phyloP scores from a whole-genome alignment of 2,797 vertebrate genomes.

The Octomys mimax region DNA sequence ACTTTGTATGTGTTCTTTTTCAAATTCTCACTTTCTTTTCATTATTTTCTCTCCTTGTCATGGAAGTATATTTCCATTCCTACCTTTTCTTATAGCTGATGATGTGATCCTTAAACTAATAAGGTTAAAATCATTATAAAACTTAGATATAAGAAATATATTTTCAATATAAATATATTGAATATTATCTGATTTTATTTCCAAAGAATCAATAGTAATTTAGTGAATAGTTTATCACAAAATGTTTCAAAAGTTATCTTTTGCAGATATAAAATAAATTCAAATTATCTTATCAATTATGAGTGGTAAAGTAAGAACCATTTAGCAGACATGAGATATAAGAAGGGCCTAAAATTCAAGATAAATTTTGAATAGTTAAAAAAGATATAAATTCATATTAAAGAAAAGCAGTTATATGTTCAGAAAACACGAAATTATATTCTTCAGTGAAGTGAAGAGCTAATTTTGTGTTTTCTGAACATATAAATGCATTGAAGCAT shows the following conservation, averaged over 20 bases:
- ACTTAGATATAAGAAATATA: neutral
- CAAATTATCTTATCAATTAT: neutral
- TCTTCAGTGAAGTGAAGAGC: neutral
- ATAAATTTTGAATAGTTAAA: neutral
- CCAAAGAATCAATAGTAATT: neutral
- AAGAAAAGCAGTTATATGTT: neutral
- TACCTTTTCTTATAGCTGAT: neutral
- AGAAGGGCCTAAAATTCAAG: neutral
- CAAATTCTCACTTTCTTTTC: neutral
- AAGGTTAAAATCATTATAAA: neutral
- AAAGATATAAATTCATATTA: conserved; percentile 16
- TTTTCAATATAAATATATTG: too few species aligned
- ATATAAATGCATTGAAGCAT: too few species aligned
- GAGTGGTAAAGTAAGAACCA: neutral
- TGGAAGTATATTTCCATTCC: neutral
- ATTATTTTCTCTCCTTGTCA: neutral
- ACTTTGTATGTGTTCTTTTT: neutral
- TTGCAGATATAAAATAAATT: neutral
- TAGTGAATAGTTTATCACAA: neutral
- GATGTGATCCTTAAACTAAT: neutral
- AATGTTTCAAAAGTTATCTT: conserved; percentile 27
- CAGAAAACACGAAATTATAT: neutral
- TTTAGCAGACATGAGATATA: neutral
- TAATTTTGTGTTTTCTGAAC: too few species aligned
- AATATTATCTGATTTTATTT: conserved; percentile 2